These are phyloP conservation scores for Hedychridium roseum DNA, from an alignment of 2,888 invertebrate species.

Conservation along the genomic window DNA sequence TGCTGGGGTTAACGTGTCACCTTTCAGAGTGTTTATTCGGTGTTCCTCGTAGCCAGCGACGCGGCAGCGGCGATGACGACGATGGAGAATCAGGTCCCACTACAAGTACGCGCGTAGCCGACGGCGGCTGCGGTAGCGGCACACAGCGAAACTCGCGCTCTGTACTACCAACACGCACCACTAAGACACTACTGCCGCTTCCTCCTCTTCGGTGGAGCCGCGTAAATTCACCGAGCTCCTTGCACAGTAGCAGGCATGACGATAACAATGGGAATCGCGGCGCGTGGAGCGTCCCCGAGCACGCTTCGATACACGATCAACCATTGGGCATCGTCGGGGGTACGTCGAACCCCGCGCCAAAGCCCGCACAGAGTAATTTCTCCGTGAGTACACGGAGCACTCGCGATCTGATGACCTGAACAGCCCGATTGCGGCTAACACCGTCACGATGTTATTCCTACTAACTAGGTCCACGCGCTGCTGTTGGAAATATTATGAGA, in stretches of 20 bases:
- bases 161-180: conserved; percentile 33
- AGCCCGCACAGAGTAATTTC: conserved; percentile 28
- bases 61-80: not conserved
- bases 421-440: conserved; percentile 1
- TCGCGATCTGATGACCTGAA: conserved; percentile 23
- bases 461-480: too few relatives aligned
- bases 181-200: conserved; percentile 33
- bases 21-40: conserved; percentile 25
- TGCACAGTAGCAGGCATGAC: conserved; percentile 37
- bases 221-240: conserved; percentile 39
- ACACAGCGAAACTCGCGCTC: conserved; percentile 23
- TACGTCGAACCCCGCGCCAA: conserved; percentile 41
- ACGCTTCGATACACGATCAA: conserved; percentile 74
- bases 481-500: too few relatives aligned
- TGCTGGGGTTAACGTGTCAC: conserved; percentile 28
- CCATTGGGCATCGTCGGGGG: conserved; percentile 80
- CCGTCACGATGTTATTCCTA: too few relatives aligned
- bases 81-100: not conserved
- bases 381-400: conserved; percentile 27
- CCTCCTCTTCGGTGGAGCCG: conserved; percentile 22
- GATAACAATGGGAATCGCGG: conserved; percentile 53
- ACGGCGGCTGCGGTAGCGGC: conserved; percentile 1
- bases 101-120: not conserved
- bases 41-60: conserved; percentile 7
- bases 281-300: conserved; percentile 72